Base-by-base conservation (phyloP, 30 jellyfish, hydroid and myxozoan species). In the Clytia hemisphaerica region DNA sequence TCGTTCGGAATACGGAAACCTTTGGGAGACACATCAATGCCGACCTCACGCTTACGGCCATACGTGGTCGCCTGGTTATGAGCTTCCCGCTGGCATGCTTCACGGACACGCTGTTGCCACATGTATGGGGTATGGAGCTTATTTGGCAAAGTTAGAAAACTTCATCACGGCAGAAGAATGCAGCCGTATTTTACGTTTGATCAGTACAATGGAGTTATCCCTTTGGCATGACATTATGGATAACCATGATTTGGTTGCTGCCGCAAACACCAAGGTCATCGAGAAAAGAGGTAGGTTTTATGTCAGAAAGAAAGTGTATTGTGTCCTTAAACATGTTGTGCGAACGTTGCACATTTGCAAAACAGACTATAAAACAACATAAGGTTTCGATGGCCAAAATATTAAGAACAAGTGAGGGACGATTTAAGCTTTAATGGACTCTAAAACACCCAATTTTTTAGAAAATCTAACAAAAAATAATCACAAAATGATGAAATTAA, bases 41-140 rank as follows among this genome's bases (percentile, higher is more conserved):
- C 76, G 85, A 10, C 85, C 85, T 9, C 85, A 74, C 37, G 85
- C 85, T 15, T 74, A 58, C 54, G 85, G 85, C 26, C 85, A 74
- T 36, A 74, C 85, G 21, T 74, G 85, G 85, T 54, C 85, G 22
- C 85, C 85, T 27, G 85, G 85, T 1, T 74, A 74, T 46, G 85
- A 74, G 57, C 78, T 74, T 6, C 44, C 77, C 4, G 85, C 85
- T 5, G 85, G 85, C 3, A 58, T 74, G 85, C 58, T 74, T 18
- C 85, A 74, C 54, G 85, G 85, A 14, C 85, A 74, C 40, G 85
- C 85, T 0, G 85, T 74, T 7, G 78, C 85, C 6, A 25, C 85
- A 1, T 76, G 85, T 4, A 74, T 74, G 85, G 85, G 85, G 18
- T 74, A 33, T 31, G 85, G 85, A 9, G 85, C 85, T 47, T 74